Evolutionary conservation across 2,113 vertebrate genomes (phyloP).

Genomic region (Nestor notabilis): DNA sequence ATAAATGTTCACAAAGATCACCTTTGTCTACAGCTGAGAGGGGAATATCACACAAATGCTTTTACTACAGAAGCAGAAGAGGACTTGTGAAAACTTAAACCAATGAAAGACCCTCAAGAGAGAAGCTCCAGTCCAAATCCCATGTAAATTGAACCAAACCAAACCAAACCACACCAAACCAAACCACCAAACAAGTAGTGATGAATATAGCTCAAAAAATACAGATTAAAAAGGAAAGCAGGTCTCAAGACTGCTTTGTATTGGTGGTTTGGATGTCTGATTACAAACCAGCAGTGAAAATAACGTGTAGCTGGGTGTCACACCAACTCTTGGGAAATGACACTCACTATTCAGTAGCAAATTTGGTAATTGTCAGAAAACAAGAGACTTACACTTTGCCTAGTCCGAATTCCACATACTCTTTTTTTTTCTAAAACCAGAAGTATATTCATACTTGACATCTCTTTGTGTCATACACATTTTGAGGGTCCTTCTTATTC

Average conservation of each 20-base stretch:
- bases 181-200: not conserved
- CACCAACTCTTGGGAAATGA: not conserved
- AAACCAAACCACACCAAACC: not conserved
- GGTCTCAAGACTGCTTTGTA: not conserved
- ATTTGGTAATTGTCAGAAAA: not conserved
- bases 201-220: not conserved
- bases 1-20: not conserved
- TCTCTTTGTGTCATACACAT: not conserved
- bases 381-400: not conserved
- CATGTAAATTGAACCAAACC: not conserved
- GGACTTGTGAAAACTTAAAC: not conserved
- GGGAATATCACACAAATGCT: not conserved
- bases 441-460: not conserved
- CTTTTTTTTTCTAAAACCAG: not conserved
- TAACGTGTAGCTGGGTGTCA: rapidly evolving
- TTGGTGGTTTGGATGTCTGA: not conserved
- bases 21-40: not conserved
- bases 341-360: not conserved
- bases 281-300: not conserved
- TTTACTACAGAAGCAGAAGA: rapidly evolving
- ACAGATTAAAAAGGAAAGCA: not conserved
- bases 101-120: not conserved
- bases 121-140: not conserved
- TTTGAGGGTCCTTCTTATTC: not conserved
- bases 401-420: not conserved